Base-by-base conservation (phyloP, 1,140 invertebrate species). In the Drosophila funebris region DNA sequence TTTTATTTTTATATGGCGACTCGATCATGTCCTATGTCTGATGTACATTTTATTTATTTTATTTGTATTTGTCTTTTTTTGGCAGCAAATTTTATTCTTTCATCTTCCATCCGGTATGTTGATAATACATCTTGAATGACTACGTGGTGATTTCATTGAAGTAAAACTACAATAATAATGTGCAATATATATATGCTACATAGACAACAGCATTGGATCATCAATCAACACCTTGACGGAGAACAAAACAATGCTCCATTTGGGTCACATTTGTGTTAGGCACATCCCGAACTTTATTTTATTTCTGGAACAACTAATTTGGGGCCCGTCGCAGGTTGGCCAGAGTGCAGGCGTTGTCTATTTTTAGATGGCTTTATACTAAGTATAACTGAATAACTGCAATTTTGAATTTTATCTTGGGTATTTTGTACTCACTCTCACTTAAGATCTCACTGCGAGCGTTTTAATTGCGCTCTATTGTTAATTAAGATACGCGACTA, bases 241-340 rank as follows among this genome's bases (percentile, higher is more conserved):
- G 33, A n/a, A 1, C 2, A 36, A 66, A 50, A 58, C 53, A 66
- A 52, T 52, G 14, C 36, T 43, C 31, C 62, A 80, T 60, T 80
- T 73, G 46, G 58, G 78, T 80, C 73, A 80, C 68, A 73, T 48
- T 67, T 48, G 22, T 29, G 8, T 8, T 27, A 29, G 39, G 29
- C n/a, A n/a, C n/a, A n/a, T 78, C 56, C 60, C 60, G 24, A 82
- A 82, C 54, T 63, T 37, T 61, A 68, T 46, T 73, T 44, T 85
- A 80, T 77, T 85, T 85, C 73, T 85, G 79, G 80, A 83, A 83
- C 75, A 74, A 72, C 44, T 54, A 64, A 64, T 64, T 82, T 50
- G 36, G 60, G 41, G 46, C 41, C 64, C 33, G 41, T 48, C 33
- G 39, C 67, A 60, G 53, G 22, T 67, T 58, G 41, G 22, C 16